These are phyloP conservation scores for Melinaea marsaeus DNA, from an alignment of 2,888 invertebrate species.

Conservation along the genomic window DNA sequence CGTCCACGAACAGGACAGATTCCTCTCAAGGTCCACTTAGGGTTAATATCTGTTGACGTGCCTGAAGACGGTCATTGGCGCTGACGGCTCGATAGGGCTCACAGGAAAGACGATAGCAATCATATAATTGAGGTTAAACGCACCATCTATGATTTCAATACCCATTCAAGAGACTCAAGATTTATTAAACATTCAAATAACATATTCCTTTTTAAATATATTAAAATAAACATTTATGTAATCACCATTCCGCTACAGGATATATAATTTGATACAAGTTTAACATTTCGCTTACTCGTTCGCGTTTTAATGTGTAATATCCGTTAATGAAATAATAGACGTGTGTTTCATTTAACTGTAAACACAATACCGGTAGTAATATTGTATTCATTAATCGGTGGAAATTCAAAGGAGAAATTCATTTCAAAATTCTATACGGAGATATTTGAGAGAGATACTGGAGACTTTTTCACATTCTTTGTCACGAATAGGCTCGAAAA, in stretches of 20 bases:
- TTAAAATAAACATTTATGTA: neutral
- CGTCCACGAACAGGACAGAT: conserved; percentile 20
- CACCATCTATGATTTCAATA: conserved; percentile 27
- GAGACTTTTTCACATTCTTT: too few relatives aligned
- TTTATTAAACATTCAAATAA: neutral
- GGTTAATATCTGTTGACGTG: conserved; percentile 38
- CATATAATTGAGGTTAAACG: conserved; percentile 70
- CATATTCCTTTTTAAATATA: too few relatives aligned
- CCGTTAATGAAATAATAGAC: conserved; percentile 25
- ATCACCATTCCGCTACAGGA: conserved; percentile 13
- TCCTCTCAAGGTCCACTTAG: conserved; percentile 35
- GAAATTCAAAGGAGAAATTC: too few relatives aligned
- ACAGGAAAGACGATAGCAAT: conserved; percentile 56
- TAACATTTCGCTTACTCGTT: conserved; percentile 29
- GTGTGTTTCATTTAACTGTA: conserved; percentile 16
- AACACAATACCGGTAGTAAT: neutral
- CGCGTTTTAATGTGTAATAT: conserved; percentile 25
- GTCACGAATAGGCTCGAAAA: too few relatives aligned
- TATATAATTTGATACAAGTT: conserved; percentile 28
- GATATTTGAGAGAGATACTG: too few relatives aligned
- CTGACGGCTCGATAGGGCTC: conserved; percentile 43
- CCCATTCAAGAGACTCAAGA: conserved; percentile 10
- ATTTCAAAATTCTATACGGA: too few relatives aligned
- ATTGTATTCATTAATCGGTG: neutral
- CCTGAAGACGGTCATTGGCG: conserved; percentile 40